Base-by-base conservation (phyloP, 2,888 invertebrate genomes). In the Ormyrus thymus region DNA sequence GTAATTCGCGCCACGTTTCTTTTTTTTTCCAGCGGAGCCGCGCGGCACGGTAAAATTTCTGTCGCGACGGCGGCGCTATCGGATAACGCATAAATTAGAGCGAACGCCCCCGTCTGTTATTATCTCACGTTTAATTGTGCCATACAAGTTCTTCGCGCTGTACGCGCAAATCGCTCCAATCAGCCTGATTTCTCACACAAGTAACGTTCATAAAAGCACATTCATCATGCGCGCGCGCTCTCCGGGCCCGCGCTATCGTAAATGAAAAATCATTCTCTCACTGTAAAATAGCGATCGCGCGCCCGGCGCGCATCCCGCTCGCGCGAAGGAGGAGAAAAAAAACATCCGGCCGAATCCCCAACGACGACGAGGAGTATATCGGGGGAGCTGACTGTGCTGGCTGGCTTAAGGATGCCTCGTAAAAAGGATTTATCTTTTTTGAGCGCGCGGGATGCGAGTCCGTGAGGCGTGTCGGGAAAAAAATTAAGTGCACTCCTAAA, bases 71-170 rank as follows among this genome's bases (percentile, higher is more conserved):
- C 29, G 13, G 59, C 46, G 46, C 51, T 70, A 79, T 79, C 78
- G 64, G 70, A 75, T 79, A 53, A n/a, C 13, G 70, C 58, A 79
- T 72, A 72, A 61, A 79, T 79, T 74, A 65, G 48, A 65, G 51
- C 11, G 43, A 64, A 29, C 74, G 43, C 53, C n/a, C 50, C 11
- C 62, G 13, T 53, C 62, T 53, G 62, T 73, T 61, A 77, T 66
- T 69, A 72, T 73, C 69, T 61, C 72, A 13, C 71, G 45, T 48
- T 50, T 64, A 56, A 76, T 78, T 73, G 62, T 48, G 8, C n/a
- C 58, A 46, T 29, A 50, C 7, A 13, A 11, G 7, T n/a, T 29
- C 13, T 6, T n/a, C 55, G 43, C 9, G 43, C 58, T 66, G 51
- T 51, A 58, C 43, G 58, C 6, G 8, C 43, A 76, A 29, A 29